Conservation (phyloP, 2,113 vertebrate genomes). For the Hippolais icterina region DNA sequence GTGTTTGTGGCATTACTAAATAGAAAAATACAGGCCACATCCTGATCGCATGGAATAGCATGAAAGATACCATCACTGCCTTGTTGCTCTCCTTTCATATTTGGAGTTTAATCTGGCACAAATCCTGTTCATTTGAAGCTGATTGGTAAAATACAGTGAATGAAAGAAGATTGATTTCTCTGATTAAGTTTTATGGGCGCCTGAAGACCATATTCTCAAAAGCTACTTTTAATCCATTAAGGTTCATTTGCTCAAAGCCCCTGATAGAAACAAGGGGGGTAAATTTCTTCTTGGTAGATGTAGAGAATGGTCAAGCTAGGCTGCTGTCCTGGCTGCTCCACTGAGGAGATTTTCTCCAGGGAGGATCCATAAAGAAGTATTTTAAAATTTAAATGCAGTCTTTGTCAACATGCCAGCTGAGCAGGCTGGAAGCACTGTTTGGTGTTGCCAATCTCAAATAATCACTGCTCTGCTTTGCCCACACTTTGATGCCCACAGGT, state of each 20-base stretch:
- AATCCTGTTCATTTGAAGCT: neutral
- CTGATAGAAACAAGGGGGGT: neutral
- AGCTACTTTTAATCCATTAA: neutral
- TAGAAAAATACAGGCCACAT: neutral
- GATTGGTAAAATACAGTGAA: neutral
- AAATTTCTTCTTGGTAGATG: neutral
- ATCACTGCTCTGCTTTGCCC: neutral
- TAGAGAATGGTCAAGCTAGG: too few relatives aligned
- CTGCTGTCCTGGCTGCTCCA: neutral
- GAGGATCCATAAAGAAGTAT: neutral
- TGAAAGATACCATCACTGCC: neutral
- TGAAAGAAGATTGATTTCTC: neutral
- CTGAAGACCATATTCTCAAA: neutral
- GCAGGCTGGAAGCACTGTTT: neutral
- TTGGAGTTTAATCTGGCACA: slow-evolving; percentile 10
- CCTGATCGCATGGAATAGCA: neutral
- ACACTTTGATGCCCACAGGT: neutral
- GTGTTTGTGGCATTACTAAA: neutral
- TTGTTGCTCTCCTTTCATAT: neutral
- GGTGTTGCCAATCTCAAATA: neutral
- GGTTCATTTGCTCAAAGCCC: neutral
- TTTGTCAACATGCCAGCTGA: neutral
- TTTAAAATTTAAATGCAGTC: neutral
- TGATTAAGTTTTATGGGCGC: neutral
- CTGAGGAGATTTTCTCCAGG: neutral